A percentile compares a stretch with the other conserved stretches of the same genome.
phyloP scores from a whole-genome alignment of 2,113 vertebrate genomes.

The Leucosticte australis region DNA sequence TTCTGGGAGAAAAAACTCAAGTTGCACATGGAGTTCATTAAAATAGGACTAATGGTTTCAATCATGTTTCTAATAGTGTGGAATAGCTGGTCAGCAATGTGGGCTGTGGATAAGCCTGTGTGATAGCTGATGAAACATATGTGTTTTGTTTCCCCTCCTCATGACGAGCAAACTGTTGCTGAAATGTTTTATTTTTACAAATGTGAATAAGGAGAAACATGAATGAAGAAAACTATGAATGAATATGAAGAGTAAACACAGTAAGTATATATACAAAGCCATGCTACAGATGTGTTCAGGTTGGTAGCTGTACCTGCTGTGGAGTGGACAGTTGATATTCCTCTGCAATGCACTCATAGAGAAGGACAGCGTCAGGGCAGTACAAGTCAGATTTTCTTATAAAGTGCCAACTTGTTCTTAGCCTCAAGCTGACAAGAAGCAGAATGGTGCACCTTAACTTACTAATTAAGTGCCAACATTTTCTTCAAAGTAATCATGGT shows the following conservation, averaged over 20 bases:
- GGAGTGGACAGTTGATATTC: not conserved
- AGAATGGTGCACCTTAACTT: not conserved
- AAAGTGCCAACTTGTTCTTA: not conserved
- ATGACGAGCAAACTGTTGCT: not conserved
- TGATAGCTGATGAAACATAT: not conserved
- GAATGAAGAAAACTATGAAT: not conserved
- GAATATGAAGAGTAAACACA: not conserved
- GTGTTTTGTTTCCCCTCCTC: not conserved
- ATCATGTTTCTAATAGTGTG: constrained; percentile 53
- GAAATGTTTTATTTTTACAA: not conserved
- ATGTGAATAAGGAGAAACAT: not conserved
- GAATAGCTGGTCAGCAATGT: constrained; percentile 3
- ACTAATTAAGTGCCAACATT: not conserved
- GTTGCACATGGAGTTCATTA: constrained; percentile 70
- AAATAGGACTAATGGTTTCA: constrained; percentile 70
- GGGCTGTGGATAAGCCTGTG: not conserved
- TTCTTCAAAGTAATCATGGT: not conserved
- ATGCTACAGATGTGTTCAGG: not conserved
- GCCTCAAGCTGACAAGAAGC: not conserved
- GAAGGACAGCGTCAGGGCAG: not conserved
- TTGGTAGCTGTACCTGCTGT: not conserved
- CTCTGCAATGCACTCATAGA: not conserved
- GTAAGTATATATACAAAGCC: not conserved
- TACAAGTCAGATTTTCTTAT: not conserved
- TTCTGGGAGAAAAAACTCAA: constrained; percentile 10